Evolutionary conservation across 2,888 invertebrate species (phyloP), one percentile per base, ranked within the genome.

Genomic region (Anthrax anthrax): DNA sequence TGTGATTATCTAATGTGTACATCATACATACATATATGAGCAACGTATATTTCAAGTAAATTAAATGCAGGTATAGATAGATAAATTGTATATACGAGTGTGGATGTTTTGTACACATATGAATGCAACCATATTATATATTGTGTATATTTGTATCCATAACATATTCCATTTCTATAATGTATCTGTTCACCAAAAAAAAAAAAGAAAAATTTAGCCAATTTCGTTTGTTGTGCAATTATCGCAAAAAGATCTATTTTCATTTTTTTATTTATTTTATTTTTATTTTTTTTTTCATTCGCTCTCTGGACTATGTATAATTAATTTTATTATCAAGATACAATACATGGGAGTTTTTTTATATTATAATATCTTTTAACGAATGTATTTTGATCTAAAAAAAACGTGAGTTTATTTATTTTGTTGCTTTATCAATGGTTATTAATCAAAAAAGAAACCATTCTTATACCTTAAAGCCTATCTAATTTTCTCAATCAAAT

Each of bases 281-380:
- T 23, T 23, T 23, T 23, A 34, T 38, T 38, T 38, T 42, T 29
- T 10, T 29, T 29, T 12, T 32, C 37, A 37, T 43, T 50, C 43
- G 43, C 45, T 50, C 43, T 36, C 47, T 47, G 47, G 54, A 54
- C 54, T 54, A 52, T 54, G 55, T 55, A 55, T 55, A 55, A 55
- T 55, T 55, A 55, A 55, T 55, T 54, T 55, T 42, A 47, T 51
- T 55, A 55, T 55, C 55, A 52, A 54, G 55, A 54, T 55, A 53
- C 53, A 54, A 55, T 51, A 52, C 51, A 54, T 45, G 44, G 29
- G 46, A 43, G 52, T 54, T 54, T 51, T 52, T 50, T 51, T 47
- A 23, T 23, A 23, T 23, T 23, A 23, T 23, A 6, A 8, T 23
- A 55, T 54, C 55, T 55, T 50, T 54, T 55, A 55, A 55, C 54